A percentile compares a stretch with the other conserved stretches of the same genome.
These are phyloP conservation scores for Prunella fulvescens DNA, from an alignment of 2,113 vertebrate species.

Conservation along the genomic window DNA sequence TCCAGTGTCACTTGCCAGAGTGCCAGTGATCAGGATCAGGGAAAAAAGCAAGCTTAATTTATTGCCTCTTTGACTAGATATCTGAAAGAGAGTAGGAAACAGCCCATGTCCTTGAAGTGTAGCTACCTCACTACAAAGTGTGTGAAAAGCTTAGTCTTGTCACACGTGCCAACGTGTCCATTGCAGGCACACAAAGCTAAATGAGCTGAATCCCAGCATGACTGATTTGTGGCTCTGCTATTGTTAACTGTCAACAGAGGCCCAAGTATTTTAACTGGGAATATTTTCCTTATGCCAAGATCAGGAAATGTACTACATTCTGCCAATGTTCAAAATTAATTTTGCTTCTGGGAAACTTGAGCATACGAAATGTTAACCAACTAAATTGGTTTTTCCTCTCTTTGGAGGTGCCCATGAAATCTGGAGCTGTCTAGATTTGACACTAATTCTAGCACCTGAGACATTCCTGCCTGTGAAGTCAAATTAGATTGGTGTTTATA, in stretches of 20 bases:
- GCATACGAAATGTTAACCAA: neutral
- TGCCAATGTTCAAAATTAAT: neutral
- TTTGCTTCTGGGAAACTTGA: neutral
- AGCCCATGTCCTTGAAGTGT: neutral
- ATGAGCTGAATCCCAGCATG: neutral
- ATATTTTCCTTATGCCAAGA: neutral
- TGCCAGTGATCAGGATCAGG: neutral
- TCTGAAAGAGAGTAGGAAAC: neutral
- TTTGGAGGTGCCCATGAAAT: neutral
- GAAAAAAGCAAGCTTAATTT: neutral
- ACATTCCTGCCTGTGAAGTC: neutral
- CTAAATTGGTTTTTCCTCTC: neutral
- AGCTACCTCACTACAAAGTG: neutral
- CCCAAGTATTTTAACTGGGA: neutral
- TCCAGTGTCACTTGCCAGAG: neutral
- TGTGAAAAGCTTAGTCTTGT: neutral
- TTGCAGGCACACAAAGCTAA: neutral
- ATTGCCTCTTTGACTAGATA: neutral
- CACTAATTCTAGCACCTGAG: neutral
- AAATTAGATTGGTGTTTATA: neutral
- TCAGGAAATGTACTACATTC: neutral
- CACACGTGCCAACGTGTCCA: fast-evolving
- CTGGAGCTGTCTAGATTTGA: neutral
- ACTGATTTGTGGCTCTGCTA: neutral
- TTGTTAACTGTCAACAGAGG: neutral